Evolutionary conservation across 2,113 vertebrate species (phyloP).

Genomic region (Silurus asotus): DNA sequence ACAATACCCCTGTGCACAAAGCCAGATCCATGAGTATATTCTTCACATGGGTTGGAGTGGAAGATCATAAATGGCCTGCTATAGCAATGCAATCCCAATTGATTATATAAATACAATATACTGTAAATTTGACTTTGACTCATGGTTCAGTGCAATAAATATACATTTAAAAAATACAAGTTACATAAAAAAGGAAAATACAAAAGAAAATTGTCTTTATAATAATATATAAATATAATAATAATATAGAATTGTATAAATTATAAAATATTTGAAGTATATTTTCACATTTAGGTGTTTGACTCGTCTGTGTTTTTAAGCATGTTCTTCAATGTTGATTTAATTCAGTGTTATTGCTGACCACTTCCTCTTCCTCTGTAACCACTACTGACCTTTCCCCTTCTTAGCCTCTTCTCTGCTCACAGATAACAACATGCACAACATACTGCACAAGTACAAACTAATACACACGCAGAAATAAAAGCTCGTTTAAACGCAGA

Average conservation of each 20-base stretch:
- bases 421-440: not conserved
- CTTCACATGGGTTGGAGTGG: too few species aligned
- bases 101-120: not conserved
- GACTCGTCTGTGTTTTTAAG: not conserved
- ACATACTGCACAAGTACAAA: not conserved
- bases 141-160: not conserved
- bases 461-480: not conserved
- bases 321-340: not conserved
- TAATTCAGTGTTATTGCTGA: not conserved
- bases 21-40: too few species aligned
- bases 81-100: too few species aligned
- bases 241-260: not conserved
- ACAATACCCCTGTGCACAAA: too few species aligned
- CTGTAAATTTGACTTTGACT: not conserved
- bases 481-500: not conserved
- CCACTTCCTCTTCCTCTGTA: conserved; percentile 1
- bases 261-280: not conserved
- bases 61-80: too few species aligned
- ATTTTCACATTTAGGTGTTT: not conserved
- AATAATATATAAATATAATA: too few species aligned
- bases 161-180: not conserved
- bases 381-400: not conserved
- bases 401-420: not conserved
- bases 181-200: too few species aligned
- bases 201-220: too few species aligned